Evolutionary conservation across 2,888 invertebrate species (phyloP).

Genomic region (Gonocerus acuteangulatus): DNA sequence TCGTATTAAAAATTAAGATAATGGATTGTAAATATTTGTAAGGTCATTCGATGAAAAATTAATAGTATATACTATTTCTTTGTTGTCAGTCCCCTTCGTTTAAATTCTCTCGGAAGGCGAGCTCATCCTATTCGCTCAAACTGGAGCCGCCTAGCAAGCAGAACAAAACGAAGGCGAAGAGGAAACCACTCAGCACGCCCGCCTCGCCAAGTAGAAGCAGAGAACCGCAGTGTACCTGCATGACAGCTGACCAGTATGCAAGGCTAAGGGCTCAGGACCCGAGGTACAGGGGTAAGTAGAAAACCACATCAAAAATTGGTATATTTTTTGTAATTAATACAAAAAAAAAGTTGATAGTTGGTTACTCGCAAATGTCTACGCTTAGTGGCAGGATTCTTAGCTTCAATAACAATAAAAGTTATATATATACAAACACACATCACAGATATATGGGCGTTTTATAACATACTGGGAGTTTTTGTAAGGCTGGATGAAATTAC

Average conservation of each 20-base stretch:
- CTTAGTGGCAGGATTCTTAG: too few relatives aligned
- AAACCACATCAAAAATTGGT: too few relatives aligned
- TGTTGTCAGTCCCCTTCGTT: conserved; percentile 79
- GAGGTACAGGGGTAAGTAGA: conserved; percentile 57
- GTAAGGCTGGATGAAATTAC: too few relatives aligned
- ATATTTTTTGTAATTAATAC: background rate
- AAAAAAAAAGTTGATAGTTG: background rate
- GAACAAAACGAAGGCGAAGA: conserved; percentile 77
- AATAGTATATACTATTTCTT: too few relatives aligned
- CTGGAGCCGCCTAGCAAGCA: conserved; percentile 77
- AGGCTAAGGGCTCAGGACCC: conserved; percentile 77
- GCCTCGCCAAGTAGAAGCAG: conserved; percentile 82
- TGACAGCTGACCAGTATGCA: conserved; percentile 87
- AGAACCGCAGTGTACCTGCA: conserved; percentile 90
- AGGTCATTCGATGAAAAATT: too few relatives aligned
- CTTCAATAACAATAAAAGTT: too few relatives aligned
- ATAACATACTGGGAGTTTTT: too few relatives aligned
- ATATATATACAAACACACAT: too few relatives aligned
- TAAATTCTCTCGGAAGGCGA: conserved; percentile 95
- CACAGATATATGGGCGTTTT: too few relatives aligned
- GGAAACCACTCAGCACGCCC: conserved; percentile 87
- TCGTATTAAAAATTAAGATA: too few relatives aligned
- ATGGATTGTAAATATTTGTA: too few relatives aligned
- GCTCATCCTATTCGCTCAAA: conserved; percentile 92
- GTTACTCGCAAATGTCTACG: too few relatives aligned